These are phyloP conservation scores for Amniataba percoides DNA, from an alignment of 2,797 vertebrate genomes.

Conservation along the genomic window DNA sequence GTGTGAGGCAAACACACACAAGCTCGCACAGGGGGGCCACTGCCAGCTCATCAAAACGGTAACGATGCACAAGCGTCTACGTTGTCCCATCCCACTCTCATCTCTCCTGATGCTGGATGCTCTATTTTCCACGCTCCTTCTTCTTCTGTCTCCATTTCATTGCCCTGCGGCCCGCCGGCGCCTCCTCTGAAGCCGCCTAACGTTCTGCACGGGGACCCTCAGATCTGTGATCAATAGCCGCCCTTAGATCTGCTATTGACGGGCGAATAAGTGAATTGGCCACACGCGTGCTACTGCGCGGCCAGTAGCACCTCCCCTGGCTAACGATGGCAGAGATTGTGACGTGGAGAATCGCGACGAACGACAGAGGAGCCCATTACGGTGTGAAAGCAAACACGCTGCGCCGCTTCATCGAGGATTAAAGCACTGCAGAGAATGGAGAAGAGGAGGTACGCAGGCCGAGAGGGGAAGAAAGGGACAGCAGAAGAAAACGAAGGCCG, in stretches of 20 bases:
- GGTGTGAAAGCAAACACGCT: slow-evolving; percentile 47
- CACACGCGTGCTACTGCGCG: slow-evolving; percentile 14
- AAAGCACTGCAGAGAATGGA: slow-evolving; percentile 48
- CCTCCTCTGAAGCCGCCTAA: slow-evolving; percentile 53
- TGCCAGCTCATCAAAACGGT: slow-evolving; percentile 68
- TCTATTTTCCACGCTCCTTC: slow-evolving; percentile 20
- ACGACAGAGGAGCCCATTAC: slow-evolving; percentile 61
- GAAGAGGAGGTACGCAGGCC: slow-evolving; percentile 29
- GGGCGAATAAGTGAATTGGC: slow-evolving; percentile 35
- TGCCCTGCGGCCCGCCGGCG: slow-evolving; percentile 17
- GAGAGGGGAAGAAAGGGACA: slow-evolving; percentile 11
- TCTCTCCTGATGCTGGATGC: slow-evolving; percentile 21
- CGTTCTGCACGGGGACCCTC: slow-evolving; percentile 38
- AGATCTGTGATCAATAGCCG: slow-evolving; percentile 65
- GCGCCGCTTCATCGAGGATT: slow-evolving; percentile 60
- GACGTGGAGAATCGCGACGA: slow-evolving; percentile 30
- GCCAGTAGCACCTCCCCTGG: slow-evolving; percentile 49
- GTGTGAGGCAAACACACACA: slow-evolving; percentile 45
- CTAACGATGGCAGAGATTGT: slow-evolving; percentile 59
- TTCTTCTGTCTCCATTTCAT: background rate
- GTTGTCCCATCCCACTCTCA: slow-evolving; percentile 29
- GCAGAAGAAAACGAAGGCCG: background rate
- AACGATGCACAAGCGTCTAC: slow-evolving; percentile 55
- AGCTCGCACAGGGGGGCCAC: slow-evolving; percentile 33
- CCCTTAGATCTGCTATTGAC: slow-evolving; percentile 59